Evolutionary conservation across 2,888 invertebrate species (phyloP).

Genomic region (Eugnorisma glareosa): DNA sequence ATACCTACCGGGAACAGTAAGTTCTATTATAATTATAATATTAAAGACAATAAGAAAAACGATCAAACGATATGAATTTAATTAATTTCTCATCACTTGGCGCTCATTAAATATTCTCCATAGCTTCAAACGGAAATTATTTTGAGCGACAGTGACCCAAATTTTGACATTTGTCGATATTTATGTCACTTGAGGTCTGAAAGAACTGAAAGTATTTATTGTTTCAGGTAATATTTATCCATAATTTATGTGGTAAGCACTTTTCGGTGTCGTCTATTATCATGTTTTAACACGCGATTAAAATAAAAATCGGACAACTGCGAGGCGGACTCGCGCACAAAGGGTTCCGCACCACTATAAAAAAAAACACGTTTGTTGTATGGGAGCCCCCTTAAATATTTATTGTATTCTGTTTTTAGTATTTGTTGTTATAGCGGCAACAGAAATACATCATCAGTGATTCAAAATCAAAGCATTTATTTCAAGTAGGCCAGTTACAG

Average conservation of each 20-base stretch:
- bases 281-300: neutral
- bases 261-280: neutral
- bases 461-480: too few species aligned
- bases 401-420: too few species aligned
- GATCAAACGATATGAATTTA: constrained; percentile 51
- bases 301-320: too few species aligned
- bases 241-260: constrained; percentile 12
- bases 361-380: too few species aligned
- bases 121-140: constrained; percentile 45
- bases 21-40: constrained; percentile 21
- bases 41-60: constrained; percentile 30
- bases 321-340: too few species aligned
- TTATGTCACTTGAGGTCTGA: constrained; percentile 8
- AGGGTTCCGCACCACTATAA: too few species aligned
- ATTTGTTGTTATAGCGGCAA: too few species aligned
- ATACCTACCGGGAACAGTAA: neutral
- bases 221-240: constrained; percentile 21
- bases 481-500: too few species aligned
- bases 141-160: constrained; percentile 27
- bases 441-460: too few species aligned
- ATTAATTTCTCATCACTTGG: constrained; percentile 48
- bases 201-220: constrained; percentile 21
- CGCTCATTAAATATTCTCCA: constrained; percentile 43
- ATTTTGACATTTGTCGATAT: constrained; percentile 40
- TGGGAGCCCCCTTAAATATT: too few species aligned